Conservation (phyloP, 2,113 vertebrate species). For the Ibidorhyncha struthersii region DNA sequence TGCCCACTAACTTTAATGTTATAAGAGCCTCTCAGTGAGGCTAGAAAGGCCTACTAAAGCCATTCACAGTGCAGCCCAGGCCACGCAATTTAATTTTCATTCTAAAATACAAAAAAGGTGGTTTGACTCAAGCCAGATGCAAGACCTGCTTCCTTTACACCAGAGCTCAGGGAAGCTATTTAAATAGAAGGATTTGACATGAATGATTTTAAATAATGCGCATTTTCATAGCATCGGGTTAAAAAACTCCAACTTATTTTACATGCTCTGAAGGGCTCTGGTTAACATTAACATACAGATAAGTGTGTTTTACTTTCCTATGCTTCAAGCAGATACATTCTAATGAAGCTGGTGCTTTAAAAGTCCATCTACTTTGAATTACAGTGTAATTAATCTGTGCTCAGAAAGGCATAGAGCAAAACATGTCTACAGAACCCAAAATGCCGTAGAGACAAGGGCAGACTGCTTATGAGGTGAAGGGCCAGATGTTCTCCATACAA, state of each 20-base stretch:
- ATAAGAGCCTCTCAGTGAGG: fast-evolving
- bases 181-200: background rate
- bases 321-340: background rate
- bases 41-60: background rate
- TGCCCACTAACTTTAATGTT: background rate
- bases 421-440: background rate
- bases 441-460: background rate
- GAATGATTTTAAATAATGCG: background rate
- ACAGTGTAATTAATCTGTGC: constrained; percentile 47
- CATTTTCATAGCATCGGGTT: background rate
- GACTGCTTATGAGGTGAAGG: background rate
- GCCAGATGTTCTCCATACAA: background rate
- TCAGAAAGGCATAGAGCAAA: background rate
- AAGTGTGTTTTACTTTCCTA: background rate
- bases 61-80: background rate
- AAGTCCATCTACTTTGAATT: constrained; percentile 36
- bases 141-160: background rate
- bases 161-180: background rate
- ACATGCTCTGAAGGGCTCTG: background rate
- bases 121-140: background rate
- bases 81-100: background rate
- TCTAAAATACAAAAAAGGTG: background rate
- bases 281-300: constrained; percentile 25
- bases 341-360: constrained; percentile 21
- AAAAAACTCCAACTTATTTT: background rate